These are phyloP conservation scores for Pao palembangensis DNA, from an alignment of 2,113 vertebrate genomes.

Conservation along the genomic window DNA sequence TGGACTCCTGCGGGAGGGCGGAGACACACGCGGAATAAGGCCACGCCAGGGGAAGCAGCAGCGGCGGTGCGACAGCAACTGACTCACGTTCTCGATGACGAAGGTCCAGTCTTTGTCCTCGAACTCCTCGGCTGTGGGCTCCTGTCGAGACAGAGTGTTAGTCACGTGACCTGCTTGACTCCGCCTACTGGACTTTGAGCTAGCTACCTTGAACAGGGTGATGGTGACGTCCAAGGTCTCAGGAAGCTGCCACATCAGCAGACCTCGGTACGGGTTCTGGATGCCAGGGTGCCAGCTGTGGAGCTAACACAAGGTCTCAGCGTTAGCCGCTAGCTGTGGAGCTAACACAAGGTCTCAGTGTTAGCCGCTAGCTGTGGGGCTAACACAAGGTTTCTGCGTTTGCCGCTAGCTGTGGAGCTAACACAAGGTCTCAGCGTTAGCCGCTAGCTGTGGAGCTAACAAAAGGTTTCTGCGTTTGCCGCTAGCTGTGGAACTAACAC, in stretches of 20 bases:
- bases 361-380: constrained; percentile 80
- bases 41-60: too few species aligned
- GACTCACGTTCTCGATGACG: constrained; percentile 84
- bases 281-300: constrained; percentile 91
- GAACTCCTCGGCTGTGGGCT: constrained; percentile 83
- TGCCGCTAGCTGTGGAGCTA: too few species aligned
- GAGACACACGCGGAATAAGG: too few species aligned
- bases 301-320: constrained; percentile 60
- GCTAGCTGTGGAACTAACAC: constrained; percentile 83
- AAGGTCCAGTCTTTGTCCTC: constrained; percentile 92
- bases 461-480: too few species aligned
- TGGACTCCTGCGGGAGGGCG: constrained; percentile 75
- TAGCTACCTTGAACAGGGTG: constrained; percentile 83
- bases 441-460: too few species aligned
- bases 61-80: too few species aligned
- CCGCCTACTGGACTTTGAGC: background rate
- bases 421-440: too few species aligned
- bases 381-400: constrained; percentile 25
- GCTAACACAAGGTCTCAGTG: too few species aligned
- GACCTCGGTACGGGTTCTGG: constrained; percentile 84
- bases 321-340: too few species aligned
- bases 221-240: constrained; percentile 84
- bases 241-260: constrained; percentile 85
- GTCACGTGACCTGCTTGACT: background rate
- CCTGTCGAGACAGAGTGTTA: constrained; percentile 59